Percentiles rank a stretch among this genome's conserved stretches.
Conservation (phyloP, 2,113 vertebrate species). For the Anhinga rufa region DNA sequence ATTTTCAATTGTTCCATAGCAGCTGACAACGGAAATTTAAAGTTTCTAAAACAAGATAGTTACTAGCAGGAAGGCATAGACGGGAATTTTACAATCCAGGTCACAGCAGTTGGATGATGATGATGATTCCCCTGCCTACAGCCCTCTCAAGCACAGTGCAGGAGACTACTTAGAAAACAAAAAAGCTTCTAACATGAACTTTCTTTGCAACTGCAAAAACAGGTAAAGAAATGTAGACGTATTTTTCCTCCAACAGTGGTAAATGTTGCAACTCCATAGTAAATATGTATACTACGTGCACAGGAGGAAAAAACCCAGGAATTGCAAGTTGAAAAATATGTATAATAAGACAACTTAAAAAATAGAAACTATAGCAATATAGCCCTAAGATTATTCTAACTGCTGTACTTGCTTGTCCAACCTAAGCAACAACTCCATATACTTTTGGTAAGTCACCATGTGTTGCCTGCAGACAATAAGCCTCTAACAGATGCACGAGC, state of each 20-base stretch:
- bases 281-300: neutral
- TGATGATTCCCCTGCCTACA: neutral
- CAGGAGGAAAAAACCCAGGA: neutral
- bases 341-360: neutral
- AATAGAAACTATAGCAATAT: neutral
- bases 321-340: neutral
- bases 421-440: neutral
- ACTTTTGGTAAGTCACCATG: neutral
- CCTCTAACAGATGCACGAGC: neutral
- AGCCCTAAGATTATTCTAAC: neutral
- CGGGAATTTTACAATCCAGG: neutral
- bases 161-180: neutral
- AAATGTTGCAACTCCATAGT: neutral
- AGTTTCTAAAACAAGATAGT: neutral
- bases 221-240: neutral
- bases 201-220: neutral
- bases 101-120: neutral
- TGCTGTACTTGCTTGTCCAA: neutral
- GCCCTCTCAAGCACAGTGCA: neutral
- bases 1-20: neutral
- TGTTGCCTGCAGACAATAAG: neutral
- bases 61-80: neutral
- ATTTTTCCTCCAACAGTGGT: neutral
- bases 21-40: neutral
- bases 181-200: neutral